Base-by-base conservation (phyloP, 2,797 vertebrate species). In the Spea hammondii region DNA sequence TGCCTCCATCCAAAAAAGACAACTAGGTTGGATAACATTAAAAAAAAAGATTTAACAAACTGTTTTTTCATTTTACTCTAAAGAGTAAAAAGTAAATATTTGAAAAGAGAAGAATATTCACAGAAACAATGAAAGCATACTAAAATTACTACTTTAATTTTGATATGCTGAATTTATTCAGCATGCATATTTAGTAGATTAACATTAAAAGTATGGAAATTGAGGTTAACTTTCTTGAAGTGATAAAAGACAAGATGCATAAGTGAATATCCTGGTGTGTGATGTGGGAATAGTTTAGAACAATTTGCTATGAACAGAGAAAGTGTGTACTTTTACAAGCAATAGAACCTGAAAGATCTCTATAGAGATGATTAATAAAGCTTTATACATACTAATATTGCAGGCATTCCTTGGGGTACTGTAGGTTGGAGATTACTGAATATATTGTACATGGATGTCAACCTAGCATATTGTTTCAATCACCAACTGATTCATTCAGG, bases 191-290 rank as follows among this genome's bases (percentile, higher is more conserved):
- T 80, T 70, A 81, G 69, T 70, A 81, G 74, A 46, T 72, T 76
- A 72, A 48, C 79, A 66, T 72, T 72, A 77, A 48, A 72, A 68
- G 74, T 72, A 81, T 81, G 69, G 79, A 81, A 81, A 81, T 77
- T 51, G 74, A 81, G 79, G 79, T 81, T 81, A 81, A 76, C 68
- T 77, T 81, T 81, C 54, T 44, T 60, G 64, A 81, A 76, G 74
- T 81, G 74, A 81, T 81, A 32, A 81, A 81, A 81, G 64, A 48
- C 74, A 72, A 76, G 79, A 70, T 76, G 62, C 59, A 59, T 70
- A 76, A 80, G 68, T 76, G 74, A 76, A 81, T 67, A 72, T 81
- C 69, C 69, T 72, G 53, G 74, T 81, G 74, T 67, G 74, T 44
- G 49, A 53, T 72, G 69, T 77, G 79, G 79, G 79, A 77, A 80